Evolutionary conservation across 2,888 invertebrate species (phyloP).

Genomic region (Junonia oenone): DNA sequence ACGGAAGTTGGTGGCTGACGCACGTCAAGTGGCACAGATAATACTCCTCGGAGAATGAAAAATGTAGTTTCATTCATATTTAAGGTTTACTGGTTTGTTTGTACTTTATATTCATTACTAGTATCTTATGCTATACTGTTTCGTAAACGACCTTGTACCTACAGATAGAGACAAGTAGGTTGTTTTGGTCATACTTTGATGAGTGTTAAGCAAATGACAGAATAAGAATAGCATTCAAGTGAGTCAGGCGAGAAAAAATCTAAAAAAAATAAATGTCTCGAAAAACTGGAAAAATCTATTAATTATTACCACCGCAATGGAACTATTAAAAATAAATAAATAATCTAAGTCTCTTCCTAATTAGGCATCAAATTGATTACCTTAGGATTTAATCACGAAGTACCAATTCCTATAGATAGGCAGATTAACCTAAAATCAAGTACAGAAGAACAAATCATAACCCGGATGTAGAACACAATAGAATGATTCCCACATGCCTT

Average conservation of each 20-base stretch:
- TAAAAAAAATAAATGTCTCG: no score
- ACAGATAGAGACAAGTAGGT: no score
- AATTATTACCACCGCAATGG: background rate
- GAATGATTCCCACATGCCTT: conserved; percentile 78
- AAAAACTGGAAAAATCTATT: no score
- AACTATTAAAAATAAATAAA: background rate
- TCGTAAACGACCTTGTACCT: background rate
- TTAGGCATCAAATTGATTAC: no score
- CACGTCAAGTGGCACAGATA: conserved; percentile 53
- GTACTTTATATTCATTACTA: background rate
- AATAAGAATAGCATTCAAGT: no score
- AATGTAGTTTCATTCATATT: conserved; percentile 22
- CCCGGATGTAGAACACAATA: conserved; percentile 74
- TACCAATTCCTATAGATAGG: no score
- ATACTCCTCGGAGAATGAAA: conserved; percentile 33
- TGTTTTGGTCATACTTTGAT: no score
- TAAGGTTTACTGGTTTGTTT: background rate
- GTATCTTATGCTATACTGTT: background rate
- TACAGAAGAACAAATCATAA: conserved; percentile 59
- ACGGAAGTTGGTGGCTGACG: conserved; percentile 64
- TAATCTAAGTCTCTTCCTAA: no score
- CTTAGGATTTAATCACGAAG: no score
- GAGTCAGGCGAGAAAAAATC: no score
- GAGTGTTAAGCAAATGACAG: no score
- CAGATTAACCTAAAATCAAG: conserved; percentile 44